Evolutionary conservation across 2,113 vertebrate species (phyloP).

Genomic region (Cromileptes altivelis): DNA sequence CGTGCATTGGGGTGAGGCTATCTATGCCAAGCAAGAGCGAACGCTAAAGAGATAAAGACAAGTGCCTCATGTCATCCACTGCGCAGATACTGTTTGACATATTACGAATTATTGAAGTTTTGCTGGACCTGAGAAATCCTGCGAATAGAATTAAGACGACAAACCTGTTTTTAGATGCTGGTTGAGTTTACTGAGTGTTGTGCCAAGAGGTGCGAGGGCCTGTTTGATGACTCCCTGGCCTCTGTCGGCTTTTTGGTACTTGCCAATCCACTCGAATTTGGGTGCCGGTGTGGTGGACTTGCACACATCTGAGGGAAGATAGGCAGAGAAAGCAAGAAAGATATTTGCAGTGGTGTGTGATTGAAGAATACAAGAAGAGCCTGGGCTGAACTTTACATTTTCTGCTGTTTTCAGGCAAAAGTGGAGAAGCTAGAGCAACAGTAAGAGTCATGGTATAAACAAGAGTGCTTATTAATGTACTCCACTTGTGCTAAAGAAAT

Average conservation of each 20-base stretch:
- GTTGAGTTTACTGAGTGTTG: slow-evolving; percentile 56
- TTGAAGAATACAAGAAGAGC: background rate
- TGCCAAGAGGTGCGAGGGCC: slow-evolving; percentile 28
- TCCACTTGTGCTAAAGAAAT: background rate
- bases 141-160: slow-evolving; percentile 23
- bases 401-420: background rate
- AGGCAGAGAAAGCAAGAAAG: background rate
- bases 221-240: slow-evolving; percentile 49
- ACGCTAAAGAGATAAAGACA: background rate
- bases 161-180: slow-evolving; percentile 75
- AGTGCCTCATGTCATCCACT: background rate
- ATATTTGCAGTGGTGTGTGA: background rate
- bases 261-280: slow-evolving; percentile 85
- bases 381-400: background rate
- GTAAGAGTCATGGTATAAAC: background rate
- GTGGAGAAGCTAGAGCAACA: background rate
- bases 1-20: background rate
- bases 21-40: background rate
- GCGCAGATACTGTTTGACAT: background rate
- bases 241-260: slow-evolving; percentile 75
- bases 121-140: background rate
- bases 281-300: slow-evolving; percentile 70
- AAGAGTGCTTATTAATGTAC: background rate
- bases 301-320: slow-evolving; percentile 78
- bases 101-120: background rate